Evolutionary conservation across 2,888 invertebrate genomes (phyloP), one percentile per base, ranked within the genome.

Genomic region (Macroteleia sp.): DNA sequence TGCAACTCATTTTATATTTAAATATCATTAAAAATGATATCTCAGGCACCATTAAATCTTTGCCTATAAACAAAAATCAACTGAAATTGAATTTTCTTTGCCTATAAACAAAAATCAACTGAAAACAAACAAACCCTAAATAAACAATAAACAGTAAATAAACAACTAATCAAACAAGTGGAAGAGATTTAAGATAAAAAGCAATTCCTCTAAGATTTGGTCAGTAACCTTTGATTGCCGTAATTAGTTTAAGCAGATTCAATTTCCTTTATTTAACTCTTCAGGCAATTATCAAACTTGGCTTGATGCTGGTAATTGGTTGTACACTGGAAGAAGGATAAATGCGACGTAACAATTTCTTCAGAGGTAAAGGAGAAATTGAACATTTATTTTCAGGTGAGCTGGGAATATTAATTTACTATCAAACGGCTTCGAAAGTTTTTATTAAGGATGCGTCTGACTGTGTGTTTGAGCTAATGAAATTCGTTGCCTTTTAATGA

Each of bases 191-290:
- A 56, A 67, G 17, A 25, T 20, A 20, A 28, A 20, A 42, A 32
- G 46, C 46, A 75, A 75, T 66, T 67, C 20, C 32, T n/a, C n/a
- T 39, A 56, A 34, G 54, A 48, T 59, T 67, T 62, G 67, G 75
- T 61, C 64, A 73, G 62, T 34, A 25, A 39, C n/a, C 59, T 67
- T 66, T 36, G 57, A 66, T 59, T 74, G 42, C 3, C 39, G 22
- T 67, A 75, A 75, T 67, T 75, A 75, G 61, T 67, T 75, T 67
- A 75, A 67, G 56, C 61, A 67, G 67, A 75, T 75, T 75, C 52
- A 75, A 75, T 75, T 75, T 54, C 41, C 61, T 48, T 75, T 67
- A 67, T 75, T 61, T 48, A 69, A 69, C 69, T 75, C 62, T 69
- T 67, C 44, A 16, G 28, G 48, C 56, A 75, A 75, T 75, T 69